Conservation (phyloP, 2,113 vertebrate genomes). For the Ameiurus melas region DNA sequence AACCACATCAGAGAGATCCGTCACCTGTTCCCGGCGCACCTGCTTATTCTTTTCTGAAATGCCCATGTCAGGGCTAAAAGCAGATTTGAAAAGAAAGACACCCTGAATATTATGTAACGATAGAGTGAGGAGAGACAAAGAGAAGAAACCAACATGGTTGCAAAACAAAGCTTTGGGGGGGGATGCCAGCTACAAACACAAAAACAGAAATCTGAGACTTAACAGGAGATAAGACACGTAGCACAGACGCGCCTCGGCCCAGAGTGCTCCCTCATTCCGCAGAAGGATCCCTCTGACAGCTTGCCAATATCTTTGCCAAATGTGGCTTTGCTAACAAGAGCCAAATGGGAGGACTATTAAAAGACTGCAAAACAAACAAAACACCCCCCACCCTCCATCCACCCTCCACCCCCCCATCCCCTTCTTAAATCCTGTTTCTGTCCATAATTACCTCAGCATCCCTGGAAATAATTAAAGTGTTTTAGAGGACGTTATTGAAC, state of each 20-base stretch:
- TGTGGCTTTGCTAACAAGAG: constrained; percentile 25
- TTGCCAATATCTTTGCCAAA: constrained; percentile 35
- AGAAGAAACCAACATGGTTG: not conserved
- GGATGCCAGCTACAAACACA: constrained; percentile 15
- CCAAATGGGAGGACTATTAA: constrained; percentile 16
- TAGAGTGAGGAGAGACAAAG: not conserved
- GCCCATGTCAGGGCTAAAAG: not conserved
- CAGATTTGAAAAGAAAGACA: constrained; percentile 1
- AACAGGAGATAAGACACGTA: constrained; percentile 28
- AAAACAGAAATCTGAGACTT: constrained; percentile 5
- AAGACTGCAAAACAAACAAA: constrained; percentile 14
- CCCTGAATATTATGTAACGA: not conserved
- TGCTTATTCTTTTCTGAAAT: not conserved
- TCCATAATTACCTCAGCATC: not conserved
- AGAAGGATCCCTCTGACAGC: constrained; percentile 30
- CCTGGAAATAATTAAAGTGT: constrained; percentile 24
- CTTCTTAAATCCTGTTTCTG: not conserved
- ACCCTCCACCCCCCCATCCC: no score
- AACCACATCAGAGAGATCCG: constrained; percentile 35
- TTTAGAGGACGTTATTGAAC: not conserved
- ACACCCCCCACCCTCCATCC: no score
- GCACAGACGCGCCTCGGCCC: not conserved
- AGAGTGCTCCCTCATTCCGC: not conserved
- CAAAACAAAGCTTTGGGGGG: constrained; percentile 9
- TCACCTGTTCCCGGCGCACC: constrained; percentile 43